These are phyloP conservation scores for Promerops cafer DNA, from an alignment of 2,113 vertebrate species.

Conservation along the genomic window DNA sequence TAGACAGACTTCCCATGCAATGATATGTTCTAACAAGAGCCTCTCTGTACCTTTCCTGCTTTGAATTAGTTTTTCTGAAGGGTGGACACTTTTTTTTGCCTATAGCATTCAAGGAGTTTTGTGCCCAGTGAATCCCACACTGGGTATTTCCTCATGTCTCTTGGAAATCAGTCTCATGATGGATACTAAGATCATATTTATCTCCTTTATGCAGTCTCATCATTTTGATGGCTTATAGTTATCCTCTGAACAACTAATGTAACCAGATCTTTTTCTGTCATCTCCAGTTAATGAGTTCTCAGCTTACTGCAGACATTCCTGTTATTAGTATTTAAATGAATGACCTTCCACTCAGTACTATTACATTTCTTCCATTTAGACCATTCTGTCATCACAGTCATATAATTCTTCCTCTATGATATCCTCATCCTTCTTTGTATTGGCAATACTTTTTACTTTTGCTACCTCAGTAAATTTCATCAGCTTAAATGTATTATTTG, in stretches of 20 bases:
- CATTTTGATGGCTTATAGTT: conserved; percentile 27
- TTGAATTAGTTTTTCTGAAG: background rate
- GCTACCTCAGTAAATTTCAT: background rate
- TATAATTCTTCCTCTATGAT: background rate
- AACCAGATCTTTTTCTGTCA: conserved; percentile 56
- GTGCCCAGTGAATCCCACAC: background rate
- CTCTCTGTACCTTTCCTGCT: background rate
- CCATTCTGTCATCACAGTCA: conserved; percentile 15
- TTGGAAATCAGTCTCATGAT: background rate
- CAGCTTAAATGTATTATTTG: background rate
- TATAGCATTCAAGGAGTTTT: background rate
- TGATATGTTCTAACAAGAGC: background rate
- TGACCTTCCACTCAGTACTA: conserved; percentile 25
- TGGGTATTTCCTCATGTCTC: background rate
- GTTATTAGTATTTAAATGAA: conserved; percentile 63
- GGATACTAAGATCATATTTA: background rate
- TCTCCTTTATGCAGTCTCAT: background rate
- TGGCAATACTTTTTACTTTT: background rate
- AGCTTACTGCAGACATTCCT: conserved; percentile 42
- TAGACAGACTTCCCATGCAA: background rate
- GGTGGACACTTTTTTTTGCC: background rate
- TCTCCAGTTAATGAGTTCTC: conserved; percentile 45
- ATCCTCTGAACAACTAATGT: conserved; percentile 36
- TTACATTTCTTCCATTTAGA: conserved; percentile 52
- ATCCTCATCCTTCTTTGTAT: background rate